These are phyloP conservation scores for Protobothrops mucrosquamatus DNA, from an alignment of 2,113 vertebrate species.

Conservation along the genomic window DNA sequence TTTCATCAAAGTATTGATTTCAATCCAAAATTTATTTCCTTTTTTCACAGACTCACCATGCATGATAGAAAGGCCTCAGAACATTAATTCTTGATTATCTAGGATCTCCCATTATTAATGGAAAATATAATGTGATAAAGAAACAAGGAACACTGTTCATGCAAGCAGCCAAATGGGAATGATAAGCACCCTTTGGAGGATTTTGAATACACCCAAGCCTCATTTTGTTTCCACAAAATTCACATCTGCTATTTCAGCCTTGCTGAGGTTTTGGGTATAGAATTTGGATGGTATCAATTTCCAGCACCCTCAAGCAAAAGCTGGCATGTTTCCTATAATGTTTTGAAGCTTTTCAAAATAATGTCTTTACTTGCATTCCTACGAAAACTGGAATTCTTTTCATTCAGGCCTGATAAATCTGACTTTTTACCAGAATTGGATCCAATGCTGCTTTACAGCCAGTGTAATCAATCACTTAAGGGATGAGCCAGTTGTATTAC, in stretches of 20 bases:
- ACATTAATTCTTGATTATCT: background rate
- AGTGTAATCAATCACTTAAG: background rate
- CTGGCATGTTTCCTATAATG: background rate
- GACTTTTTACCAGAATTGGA: background rate
- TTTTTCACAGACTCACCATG: background rate
- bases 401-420: background rate
- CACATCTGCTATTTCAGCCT: background rate
- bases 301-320: background rate
- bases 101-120: background rate
- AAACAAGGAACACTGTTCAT: background rate
- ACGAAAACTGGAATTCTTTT: background rate
- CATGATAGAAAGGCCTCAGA: background rate
- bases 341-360: background rate
- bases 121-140: background rate
- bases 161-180: background rate
- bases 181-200: background rate
- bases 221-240: background rate
- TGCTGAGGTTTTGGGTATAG: background rate
- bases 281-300: background rate
- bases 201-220: background rate
- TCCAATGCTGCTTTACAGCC: background rate
- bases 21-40: background rate
- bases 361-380: background rate
- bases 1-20: background rate
- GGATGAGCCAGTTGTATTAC: background rate